phyloP scores from a whole-genome alignment of 2,888 invertebrate genomes.

The Spilosoma lubricipeda region DNA sequence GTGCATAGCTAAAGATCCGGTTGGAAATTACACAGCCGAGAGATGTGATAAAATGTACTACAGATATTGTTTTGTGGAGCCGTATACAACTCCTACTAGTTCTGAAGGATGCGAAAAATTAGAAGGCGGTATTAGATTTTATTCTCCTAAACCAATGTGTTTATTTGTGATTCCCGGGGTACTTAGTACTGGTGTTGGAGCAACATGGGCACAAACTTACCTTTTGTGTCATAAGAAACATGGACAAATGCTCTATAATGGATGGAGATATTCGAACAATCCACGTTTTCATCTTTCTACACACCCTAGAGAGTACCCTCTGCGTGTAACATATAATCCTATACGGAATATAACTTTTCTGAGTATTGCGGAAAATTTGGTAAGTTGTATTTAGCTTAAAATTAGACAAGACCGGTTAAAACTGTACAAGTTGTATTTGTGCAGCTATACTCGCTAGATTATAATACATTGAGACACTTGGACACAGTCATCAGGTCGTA shows the following conservation, averaged over 20 bases:
- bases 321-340: conserved; percentile 65
- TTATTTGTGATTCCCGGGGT: conserved; percentile 61
- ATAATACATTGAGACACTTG: background rate
- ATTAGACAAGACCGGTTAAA: background rate
- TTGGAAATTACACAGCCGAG: conserved; percentile 66
- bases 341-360: conserved; percentile 19
- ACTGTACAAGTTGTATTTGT: background rate
- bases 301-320: conserved; percentile 59
- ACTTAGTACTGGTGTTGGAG: conserved; percentile 68
- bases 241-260: conserved; percentile 71
- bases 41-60: conserved; percentile 71
- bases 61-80: conserved; percentile 75
- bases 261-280: conserved; percentile 78
- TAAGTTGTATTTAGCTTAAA: background rate
- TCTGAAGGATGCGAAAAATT: conserved; percentile 64
- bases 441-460: background rate
- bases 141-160: conserved; percentile 73
- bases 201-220: conserved; percentile 74
- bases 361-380: background rate
- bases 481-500: background rate
- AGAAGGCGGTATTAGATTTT: conserved; percentile 63
- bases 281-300: conserved; percentile 55
- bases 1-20: conserved; percentile 71
- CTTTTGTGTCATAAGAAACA: conserved; percentile 66
- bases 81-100: conserved; percentile 61